A percentile compares a stretch with the other conserved stretches of the same genome.
phyloP scores from a whole-genome alignment of 2,113 vertebrate species.

The Hippoglossus stenolepis region DNA sequence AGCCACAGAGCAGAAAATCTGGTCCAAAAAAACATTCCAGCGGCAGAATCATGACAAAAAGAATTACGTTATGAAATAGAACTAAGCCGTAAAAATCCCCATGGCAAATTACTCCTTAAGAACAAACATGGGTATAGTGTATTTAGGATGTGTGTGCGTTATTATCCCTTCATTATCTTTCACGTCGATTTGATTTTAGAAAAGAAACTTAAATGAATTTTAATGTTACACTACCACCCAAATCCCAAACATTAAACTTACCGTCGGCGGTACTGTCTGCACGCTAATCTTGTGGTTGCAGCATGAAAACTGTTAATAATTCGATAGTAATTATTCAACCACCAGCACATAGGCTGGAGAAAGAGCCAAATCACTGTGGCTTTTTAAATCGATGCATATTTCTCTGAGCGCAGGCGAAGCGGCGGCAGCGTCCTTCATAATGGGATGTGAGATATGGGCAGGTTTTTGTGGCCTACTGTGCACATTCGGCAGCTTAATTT shows the following conservation, averaged over 20 bases:
- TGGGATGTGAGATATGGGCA: slow-evolving; percentile 1
- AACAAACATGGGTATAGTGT: background rate
- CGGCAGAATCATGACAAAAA: too few relatives aligned
- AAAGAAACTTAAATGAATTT: slow-evolving; percentile 3
- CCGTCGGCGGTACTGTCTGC: background rate
- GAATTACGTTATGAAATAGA: too few relatives aligned
- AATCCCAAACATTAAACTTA: background rate
- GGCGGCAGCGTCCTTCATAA: background rate
- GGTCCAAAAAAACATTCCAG: too few relatives aligned
- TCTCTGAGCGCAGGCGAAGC: background rate
- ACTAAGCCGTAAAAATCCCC: too few relatives aligned
- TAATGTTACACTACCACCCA: background rate
- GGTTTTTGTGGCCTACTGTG: background rate
- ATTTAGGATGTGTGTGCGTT: background rate
- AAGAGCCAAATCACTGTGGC: background rate
- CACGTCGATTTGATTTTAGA: background rate
- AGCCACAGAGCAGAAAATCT: too few relatives aligned
- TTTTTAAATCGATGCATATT: slow-evolving; percentile 32
- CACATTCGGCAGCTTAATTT: slow-evolving; percentile 28
- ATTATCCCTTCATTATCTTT: slow-evolving; percentile 13
- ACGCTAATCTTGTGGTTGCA: background rate
- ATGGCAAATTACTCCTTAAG: too few relatives aligned
- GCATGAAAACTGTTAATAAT: slow-evolving; percentile 17
- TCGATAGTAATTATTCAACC: slow-evolving; percentile 17
- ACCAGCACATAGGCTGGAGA: background rate